Percentiles rank a stretch among this genome's conserved stretches.
Conservation (phyloP, 1,140 invertebrate species). For the Lucilia cuprina region DNA sequence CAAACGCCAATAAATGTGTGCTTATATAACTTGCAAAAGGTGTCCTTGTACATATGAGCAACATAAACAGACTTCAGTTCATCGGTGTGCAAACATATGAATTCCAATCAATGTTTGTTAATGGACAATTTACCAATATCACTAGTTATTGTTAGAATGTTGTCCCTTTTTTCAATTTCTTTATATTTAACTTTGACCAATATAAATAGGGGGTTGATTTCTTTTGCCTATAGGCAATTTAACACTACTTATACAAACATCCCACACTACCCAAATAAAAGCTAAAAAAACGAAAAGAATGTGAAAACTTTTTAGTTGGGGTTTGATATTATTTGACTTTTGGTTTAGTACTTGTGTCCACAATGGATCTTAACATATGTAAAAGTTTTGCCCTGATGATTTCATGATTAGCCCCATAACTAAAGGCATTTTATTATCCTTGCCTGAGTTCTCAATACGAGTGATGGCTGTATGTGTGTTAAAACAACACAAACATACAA, state of each 20-base stretch:
- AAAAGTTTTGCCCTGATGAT: slow-evolving; percentile 28
- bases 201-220: neutral
- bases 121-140: slow-evolving; percentile 33
- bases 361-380: slow-evolving; percentile 13
- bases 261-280: neutral
- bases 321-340: slow-evolving; percentile 22
- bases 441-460: neutral
- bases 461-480: neutral
- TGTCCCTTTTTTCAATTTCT: neutral
- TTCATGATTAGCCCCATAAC: slow-evolving; percentile 26
- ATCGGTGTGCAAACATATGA: slow-evolving; percentile 7
- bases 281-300: neutral
- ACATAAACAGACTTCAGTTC: neutral
- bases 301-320: neutral
- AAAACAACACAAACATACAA: neutral
- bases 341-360: slow-evolving; percentile 29
- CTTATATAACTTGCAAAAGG: neutral
- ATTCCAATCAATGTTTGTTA: slow-evolving; percentile 34
- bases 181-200: neutral
- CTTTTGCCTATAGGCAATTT: neutral
- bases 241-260: neutral
- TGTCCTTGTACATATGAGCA: neutral
- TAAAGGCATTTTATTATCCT: neutral
- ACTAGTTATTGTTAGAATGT: neutral
- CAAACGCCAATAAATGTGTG: neutral